Base-by-base conservation (phyloP, 2,888 invertebrate species). In the Amiota minor region DNA sequence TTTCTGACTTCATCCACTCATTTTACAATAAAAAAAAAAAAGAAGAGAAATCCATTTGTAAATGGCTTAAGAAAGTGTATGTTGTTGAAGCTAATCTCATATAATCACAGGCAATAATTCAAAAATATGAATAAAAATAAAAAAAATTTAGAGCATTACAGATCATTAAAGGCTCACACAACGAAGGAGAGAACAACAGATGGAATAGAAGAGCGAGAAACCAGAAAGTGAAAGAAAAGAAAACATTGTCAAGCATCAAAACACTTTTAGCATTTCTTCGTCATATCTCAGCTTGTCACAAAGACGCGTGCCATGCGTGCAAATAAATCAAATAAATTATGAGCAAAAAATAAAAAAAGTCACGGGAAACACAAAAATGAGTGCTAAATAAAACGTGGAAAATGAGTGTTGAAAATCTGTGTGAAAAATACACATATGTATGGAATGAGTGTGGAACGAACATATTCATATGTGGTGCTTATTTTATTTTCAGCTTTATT, bases 161-260 rank as follows among this genome's bases (percentile, higher is more conserved):
- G 53, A 12, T 12, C 53, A 53, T 53, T 53, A 53, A 53, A 53
- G 14, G n/a, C 1, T 9, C n/a, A 53, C 3, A 50, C 50, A n/a
- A 50, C 50, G n/a, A 50, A n/a, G 12, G 10, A n/a, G 12, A n/a
- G n/a, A n/a, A n/a, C n/a, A n/a, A n/a, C n/a, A n/a, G n/a, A n/a
- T n/a, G n/a, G 3, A 12, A 53, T 53, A 3, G 12, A 53, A 53
- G 12, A 53, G n/a, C n/a, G n/a, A n/a, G 18, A 23, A 59, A 23
- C 4, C 12, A 9, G 23, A 9, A 59, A 23, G 59, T 9, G 20
- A 14, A 18, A 20, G 12, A 59, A 59, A 11, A 20, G 77, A 81
- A 82, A 82, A 85, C 78, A 84, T 84, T 83, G 82, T 86, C 85
- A 80, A 83, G 82, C 82, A 83, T 85, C 86, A 85, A 85, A 83